These are phyloP conservation scores for Himalopsyche kuldschensis DNA, from an alignment of 2,888 invertebrate genomes.

Conservation along the genomic window DNA sequence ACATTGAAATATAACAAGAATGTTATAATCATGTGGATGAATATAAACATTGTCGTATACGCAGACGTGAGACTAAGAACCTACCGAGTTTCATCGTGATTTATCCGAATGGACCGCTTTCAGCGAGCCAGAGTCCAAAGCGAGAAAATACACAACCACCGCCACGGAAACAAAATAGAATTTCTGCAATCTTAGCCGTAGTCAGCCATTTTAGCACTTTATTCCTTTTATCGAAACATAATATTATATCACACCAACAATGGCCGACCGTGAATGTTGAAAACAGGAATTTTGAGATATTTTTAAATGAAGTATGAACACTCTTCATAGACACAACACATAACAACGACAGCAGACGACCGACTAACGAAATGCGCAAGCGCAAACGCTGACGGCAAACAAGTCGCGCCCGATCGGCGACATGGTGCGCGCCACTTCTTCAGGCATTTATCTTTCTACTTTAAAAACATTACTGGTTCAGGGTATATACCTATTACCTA, in stretches of 20 bases:
- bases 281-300: conserved; percentile 11
- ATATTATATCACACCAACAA: not conserved
- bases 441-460: not conserved
- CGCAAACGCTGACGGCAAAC: not conserved
- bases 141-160: conserved; percentile 8
- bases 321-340: conserved; percentile 42
- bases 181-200: conserved; percentile 22
- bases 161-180: conserved; percentile 22
- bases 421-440: conserved; percentile 50
- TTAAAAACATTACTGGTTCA: not conserved
- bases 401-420: conserved; percentile 43
- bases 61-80: conserved; percentile 3
- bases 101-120: conserved; percentile 4
- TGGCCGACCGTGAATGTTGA: not conserved
- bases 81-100: conserved; percentile 26
- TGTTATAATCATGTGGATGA: not conserved
- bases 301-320: conserved; percentile 37
- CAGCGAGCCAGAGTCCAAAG: conserved; percentile 1
- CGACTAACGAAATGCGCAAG: conserved; percentile 17
- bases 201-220: conserved; percentile 24
- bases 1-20: not conserved
- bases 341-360: conserved; percentile 18
- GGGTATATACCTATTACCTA: too few species aligned
- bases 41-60: not conserved
- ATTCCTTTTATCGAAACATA: conserved; percentile 3